Percentiles rank a stretch among this genome's conserved stretches.
Conservation (phyloP, 2,113 vertebrate genomes). For the Canis aureus region DNA sequence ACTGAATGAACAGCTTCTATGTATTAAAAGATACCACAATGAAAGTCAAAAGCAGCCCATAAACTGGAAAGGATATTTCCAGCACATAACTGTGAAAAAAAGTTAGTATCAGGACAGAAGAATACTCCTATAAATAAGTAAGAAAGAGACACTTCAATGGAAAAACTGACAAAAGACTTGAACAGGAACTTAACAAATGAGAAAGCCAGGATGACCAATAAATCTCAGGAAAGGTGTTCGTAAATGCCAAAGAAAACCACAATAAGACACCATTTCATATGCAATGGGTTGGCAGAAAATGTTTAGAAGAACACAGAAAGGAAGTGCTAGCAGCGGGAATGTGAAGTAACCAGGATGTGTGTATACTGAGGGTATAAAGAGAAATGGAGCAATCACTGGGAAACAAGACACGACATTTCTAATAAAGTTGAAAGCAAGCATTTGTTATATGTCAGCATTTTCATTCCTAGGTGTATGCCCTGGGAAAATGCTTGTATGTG, state of each 20-base stretch:
- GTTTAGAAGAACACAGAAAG: not conserved
- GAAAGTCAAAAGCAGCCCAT: not conserved
- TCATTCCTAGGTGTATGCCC: not conserved
- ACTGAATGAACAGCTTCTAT: not conserved
- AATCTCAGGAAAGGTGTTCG: not conserved
- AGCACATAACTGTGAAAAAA: not conserved
- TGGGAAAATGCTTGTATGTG: not conserved
- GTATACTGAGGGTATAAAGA: too few relatives aligned
- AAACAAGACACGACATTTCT: not conserved
- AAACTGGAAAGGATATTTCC: not conserved
- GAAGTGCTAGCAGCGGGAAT: not conserved
- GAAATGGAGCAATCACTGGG: not conserved
- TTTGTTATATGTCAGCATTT: not conserved
- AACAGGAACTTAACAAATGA: slow-evolving; percentile 7
- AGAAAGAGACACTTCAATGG: not conserved
- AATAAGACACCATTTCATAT: not conserved
- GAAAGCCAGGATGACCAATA: not conserved
- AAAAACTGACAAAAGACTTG: not conserved
- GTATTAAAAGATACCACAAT: not conserved
- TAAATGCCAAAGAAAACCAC: not conserved
- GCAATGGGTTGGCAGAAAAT: not conserved
- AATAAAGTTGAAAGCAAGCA: not conserved
- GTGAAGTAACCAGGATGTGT: not conserved
- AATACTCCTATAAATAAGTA: not conserved
- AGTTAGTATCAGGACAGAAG: not conserved